phyloP scores from a whole-genome alignment of 2,113 vertebrate genomes.

The Spea multiplicata region DNA sequence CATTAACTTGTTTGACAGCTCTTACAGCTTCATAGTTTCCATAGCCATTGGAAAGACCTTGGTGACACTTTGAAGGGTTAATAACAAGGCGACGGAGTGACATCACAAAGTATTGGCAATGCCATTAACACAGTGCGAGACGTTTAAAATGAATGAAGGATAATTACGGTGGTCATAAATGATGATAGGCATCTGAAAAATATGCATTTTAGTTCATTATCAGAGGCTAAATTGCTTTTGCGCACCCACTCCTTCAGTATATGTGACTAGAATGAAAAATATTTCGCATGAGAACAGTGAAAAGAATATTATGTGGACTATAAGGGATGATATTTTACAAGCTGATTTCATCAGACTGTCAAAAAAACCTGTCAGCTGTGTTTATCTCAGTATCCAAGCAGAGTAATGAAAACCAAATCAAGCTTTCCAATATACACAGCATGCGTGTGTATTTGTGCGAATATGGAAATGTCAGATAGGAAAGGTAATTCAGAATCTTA shows the following conservation, averaged over 20 bases:
- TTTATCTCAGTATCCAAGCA: conserved; percentile 33
- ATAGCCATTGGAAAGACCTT: not conserved
- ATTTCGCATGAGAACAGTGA: conserved; percentile 6
- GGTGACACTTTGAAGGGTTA: conserved; percentile 20
- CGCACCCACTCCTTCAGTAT: not conserved
- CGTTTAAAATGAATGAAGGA: conserved; percentile 19
- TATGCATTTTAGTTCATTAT: conserved; percentile 21
- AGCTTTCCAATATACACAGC: conserved; percentile 18
- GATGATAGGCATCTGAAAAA: conserved; percentile 16
- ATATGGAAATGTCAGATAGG: conserved; percentile 7
- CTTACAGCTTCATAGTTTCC: not conserved
- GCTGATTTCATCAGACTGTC: conserved; percentile 50
- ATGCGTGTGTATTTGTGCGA: conserved; percentile 12
- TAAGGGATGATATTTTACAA: conserved; percentile 39
- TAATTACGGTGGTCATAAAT: conserved; percentile 30
- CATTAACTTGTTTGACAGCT: not conserved
- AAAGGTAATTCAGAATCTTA: too few relatives aligned
- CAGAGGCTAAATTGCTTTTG: not conserved
- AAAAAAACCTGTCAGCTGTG: conserved; percentile 28
- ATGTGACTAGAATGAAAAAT: conserved; percentile 9
- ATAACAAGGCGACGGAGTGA: conserved; percentile 12
- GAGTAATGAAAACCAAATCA: conserved; percentile 26
- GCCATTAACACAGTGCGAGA: not conserved
- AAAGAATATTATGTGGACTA: conserved; percentile 3
- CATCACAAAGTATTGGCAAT: conserved; percentile 6